Conservation (phyloP, 2,113 vertebrate species). For the Lampris incognitus region DNA sequence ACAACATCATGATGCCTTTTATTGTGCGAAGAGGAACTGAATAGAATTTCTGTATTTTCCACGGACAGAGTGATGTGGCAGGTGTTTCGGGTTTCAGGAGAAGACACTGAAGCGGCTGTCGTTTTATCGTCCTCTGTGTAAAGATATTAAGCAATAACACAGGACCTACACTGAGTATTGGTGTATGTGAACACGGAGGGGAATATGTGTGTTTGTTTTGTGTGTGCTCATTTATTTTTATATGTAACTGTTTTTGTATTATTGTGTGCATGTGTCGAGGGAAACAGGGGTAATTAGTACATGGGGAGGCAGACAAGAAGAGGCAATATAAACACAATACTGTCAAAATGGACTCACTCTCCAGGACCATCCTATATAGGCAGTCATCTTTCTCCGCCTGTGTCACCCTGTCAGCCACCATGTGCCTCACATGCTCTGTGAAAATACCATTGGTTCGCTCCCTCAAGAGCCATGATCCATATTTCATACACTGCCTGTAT, state of each 20-base stretch:
- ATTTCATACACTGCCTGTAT: slow-evolving; percentile 74
- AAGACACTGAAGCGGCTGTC: no score
- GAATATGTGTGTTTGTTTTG: neutral
- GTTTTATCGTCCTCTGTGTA: no score
- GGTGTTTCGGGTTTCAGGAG: no score
- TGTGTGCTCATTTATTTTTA: neutral
- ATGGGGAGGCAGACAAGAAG: slow-evolving; percentile 35
- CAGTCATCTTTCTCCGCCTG: slow-evolving; percentile 67
- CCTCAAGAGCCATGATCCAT: slow-evolving; percentile 74
- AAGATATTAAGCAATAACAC: no score
- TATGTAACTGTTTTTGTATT: neutral
- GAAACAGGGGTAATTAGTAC: no score
- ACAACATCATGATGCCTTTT: slow-evolving; percentile 32
- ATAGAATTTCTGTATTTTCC: slow-evolving; percentile 12
- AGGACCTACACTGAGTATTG: no score
- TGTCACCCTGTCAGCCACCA: slow-evolving; percentile 56
- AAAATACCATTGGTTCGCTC: slow-evolving; percentile 53
- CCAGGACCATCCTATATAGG: slow-evolving; percentile 65
- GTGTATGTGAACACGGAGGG: neutral
- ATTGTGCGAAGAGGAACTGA: slow-evolving; percentile 17
- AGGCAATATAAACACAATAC: slow-evolving; percentile 29
- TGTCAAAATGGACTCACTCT: slow-evolving; percentile 59
- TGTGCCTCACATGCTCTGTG: slow-evolving; percentile 59
- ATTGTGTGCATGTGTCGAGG: neutral
- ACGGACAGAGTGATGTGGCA: no score